Evolutionary conservation across 2,888 invertebrate genomes (phyloP).

Genomic region (Enoplolaimus lenunculus): DNA sequence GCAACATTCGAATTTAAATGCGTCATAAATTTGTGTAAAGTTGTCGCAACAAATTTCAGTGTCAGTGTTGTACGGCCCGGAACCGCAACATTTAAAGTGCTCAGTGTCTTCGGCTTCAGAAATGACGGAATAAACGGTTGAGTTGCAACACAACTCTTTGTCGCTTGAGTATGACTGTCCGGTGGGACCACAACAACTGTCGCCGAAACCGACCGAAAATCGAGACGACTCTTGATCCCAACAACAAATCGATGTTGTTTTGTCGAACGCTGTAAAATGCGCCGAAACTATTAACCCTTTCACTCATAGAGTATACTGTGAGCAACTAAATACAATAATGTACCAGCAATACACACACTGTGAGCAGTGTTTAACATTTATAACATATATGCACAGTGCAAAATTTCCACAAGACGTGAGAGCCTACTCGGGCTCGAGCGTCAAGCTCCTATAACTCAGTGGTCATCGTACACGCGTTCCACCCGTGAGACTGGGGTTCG

Average conservation of each 20-base stretch:
- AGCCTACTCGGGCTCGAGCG: too few relatives aligned
- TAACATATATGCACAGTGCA: too few relatives aligned
- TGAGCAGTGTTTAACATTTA: too few relatives aligned
- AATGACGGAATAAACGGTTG: not conserved
- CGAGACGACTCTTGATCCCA: not conserved
- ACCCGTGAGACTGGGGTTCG: too few relatives aligned
- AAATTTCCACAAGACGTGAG: too few relatives aligned
- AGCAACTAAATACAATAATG: too few relatives aligned
- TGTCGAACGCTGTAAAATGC: not conserved
- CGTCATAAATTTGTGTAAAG: not conserved
- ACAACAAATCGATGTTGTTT: not conserved
- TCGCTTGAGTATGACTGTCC: not conserved
- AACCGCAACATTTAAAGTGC: not conserved
- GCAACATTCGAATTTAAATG: not conserved
- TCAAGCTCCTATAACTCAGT: too few relatives aligned
- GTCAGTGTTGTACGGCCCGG: not conserved
- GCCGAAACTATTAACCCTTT: not conserved
- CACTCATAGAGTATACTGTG: too few relatives aligned
- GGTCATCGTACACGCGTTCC: too few relatives aligned
- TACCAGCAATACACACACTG: too few relatives aligned
- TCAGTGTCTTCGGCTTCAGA: not conserved
- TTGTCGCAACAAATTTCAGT: not conserved
- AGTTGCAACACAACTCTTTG: not conserved
- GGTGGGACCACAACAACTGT: not conserved
- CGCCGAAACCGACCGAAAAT: not conserved